A percentile compares a stretch with the other conserved stretches of the same genome.
phyloP scores from a whole-genome alignment of 1,140 invertebrate genomes.

The Heterodera schachtii region DNA sequence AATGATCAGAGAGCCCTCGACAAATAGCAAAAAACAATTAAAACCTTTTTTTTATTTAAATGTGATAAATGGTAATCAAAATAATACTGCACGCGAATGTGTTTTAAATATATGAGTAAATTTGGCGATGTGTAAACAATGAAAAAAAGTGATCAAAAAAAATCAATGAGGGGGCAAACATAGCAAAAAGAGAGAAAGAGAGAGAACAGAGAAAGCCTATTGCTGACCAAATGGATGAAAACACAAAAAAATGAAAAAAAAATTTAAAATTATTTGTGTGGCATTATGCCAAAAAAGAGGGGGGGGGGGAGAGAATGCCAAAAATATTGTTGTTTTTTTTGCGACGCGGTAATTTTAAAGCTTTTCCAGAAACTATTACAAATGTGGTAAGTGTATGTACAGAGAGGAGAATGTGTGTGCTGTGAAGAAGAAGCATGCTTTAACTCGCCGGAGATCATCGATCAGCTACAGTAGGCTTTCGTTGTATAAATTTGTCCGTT shows the following conservation, averaged over 20 bases:
- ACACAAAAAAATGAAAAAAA: background rate
- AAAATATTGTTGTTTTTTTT: background rate
- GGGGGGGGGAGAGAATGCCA: background rate
- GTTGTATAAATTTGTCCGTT: background rate
- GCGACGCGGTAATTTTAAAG: background rate
- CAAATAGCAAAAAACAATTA: too few species aligned
- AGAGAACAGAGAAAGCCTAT: slow-evolving; percentile 12
- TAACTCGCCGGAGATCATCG: too few species aligned
- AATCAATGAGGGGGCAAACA: background rate
- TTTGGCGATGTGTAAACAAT: background rate
- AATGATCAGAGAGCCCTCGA: too few species aligned
- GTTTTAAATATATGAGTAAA: background rate
- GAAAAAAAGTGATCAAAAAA: slow-evolving; percentile 19
- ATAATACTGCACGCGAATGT: background rate
- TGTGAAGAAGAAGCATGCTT: too few species aligned
- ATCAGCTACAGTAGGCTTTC: too few species aligned
- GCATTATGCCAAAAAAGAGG: background rate
- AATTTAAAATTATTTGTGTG: background rate
- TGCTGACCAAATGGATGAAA: slow-evolving; percentile 3
- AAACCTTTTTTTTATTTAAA: too few species aligned
- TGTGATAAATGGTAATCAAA: background rate
- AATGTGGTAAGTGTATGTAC: too few species aligned
- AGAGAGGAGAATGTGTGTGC: too few species aligned
- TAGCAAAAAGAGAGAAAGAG: background rate
- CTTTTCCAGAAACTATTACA: background rate